These are phyloP conservation scores for Leptarthrus brevirostris DNA, from an alignment of 2,888 invertebrate species.

Conservation along the genomic window DNA sequence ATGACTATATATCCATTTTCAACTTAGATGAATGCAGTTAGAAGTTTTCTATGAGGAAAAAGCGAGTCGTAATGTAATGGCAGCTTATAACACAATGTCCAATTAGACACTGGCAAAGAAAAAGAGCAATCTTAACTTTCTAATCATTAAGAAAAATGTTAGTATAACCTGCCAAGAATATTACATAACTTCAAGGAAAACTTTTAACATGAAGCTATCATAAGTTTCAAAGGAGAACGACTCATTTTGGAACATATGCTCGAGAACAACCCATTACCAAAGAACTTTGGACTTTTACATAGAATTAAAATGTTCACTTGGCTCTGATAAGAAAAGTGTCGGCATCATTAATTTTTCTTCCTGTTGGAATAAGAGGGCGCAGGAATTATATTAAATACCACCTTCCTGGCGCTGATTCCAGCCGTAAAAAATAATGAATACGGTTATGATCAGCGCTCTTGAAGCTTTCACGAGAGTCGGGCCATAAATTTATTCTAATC, in stretches of 20 bases:
- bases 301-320: background rate
- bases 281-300: conserved; percentile 24
- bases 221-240: conserved; percentile 4
- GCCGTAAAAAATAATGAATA: conserved; percentile 40
- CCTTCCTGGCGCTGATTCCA: conserved; percentile 33
- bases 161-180: too few species aligned
- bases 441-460: conserved; percentile 24
- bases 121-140: too few species aligned
- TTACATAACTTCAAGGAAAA: too few species aligned
- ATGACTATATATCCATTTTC: too few species aligned
- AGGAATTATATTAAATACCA: conserved; percentile 14
- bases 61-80: too few species aligned
- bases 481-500: conserved; percentile 33
- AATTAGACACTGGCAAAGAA: too few species aligned
- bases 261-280: conserved; percentile 15
- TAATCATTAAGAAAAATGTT: too few species aligned
- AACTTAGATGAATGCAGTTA: too few species aligned
- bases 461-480: conserved; percentile 6
- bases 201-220: too few species aligned
- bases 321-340: background rate
- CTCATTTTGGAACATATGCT: conserved; percentile 7
- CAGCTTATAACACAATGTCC: too few species aligned
- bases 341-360: conserved; percentile 12
- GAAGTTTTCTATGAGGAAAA: too few species aligned
- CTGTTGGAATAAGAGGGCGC: background rate